phyloP scores from a whole-genome alignment of 2,888 invertebrate species.

The Drosophila monieri region DNA sequence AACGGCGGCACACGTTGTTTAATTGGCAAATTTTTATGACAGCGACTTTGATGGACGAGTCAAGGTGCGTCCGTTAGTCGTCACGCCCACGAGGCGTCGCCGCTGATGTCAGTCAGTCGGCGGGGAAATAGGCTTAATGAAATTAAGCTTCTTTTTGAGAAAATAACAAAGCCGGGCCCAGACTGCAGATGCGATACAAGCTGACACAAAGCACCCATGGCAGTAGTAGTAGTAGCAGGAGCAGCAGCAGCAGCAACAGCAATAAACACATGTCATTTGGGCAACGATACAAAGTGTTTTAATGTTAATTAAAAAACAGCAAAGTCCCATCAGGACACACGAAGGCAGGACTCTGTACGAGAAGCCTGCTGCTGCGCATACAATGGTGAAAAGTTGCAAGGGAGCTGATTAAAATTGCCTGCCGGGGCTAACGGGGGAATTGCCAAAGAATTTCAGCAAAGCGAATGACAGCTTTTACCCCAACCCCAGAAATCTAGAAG shows the following conservation, averaged over 20 bases:
- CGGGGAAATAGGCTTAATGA: constrained; percentile 40
- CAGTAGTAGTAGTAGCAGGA: background rate
- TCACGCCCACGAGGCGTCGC: constrained; percentile 14
- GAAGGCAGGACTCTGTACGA: constrained; percentile 27
- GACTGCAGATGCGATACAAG: constrained; percentile 27
- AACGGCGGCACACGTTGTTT: constrained; percentile 44
- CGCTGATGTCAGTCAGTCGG: constrained; percentile 33
- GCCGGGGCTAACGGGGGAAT: background rate
- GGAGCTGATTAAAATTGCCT: constrained; percentile 49
- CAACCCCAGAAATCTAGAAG: background rate
- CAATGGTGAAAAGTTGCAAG: constrained; percentile 44
- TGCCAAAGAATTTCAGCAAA: constrained; percentile 14
- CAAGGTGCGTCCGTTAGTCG: constrained; percentile 15
- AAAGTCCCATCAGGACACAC: constrained; percentile 39
- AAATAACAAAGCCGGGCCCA: constrained; percentile 11
- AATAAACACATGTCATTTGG: constrained; percentile 69
- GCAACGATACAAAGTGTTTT: constrained; percentile 62
- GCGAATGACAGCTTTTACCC: constrained; percentile 2
- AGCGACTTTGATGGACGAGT: constrained; percentile 47
- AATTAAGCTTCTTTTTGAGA: constrained; percentile 37
- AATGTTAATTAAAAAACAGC: constrained; percentile 74
- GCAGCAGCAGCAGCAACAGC: constrained; percentile 4
- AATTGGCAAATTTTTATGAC: constrained; percentile 53
- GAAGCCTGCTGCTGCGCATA: constrained; percentile 18
- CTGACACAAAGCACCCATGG: constrained; percentile 35